These are phyloP conservation scores for Paraplagusia blochii DNA, from an alignment of 2,113 vertebrate species.

Conservation along the genomic window DNA sequence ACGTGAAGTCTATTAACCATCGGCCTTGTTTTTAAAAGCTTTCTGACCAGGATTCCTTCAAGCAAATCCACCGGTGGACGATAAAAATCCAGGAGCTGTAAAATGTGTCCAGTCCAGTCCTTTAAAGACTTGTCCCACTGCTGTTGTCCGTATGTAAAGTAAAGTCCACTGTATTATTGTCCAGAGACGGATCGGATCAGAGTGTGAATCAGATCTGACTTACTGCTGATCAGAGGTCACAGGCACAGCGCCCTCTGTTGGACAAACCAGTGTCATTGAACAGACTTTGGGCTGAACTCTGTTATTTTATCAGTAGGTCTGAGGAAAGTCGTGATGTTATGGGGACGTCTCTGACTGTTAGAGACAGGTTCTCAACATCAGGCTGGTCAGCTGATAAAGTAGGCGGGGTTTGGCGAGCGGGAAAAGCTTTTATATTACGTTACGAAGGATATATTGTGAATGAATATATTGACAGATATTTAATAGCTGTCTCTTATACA, in stretches of 20 bases:
- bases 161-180: slow-evolving; percentile 28
- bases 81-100: slow-evolving; percentile 27
- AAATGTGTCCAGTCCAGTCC: slow-evolving; percentile 15
- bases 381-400: slow-evolving; percentile 12
- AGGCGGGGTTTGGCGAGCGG: too few species aligned
- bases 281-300: slow-evolving; percentile 23
- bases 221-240: background rate
- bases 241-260: too few species aligned
- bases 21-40: slow-evolving; percentile 38
- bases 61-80: slow-evolving; percentile 10
- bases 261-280: slow-evolving; percentile 5
- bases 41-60: slow-evolving; percentile 28
- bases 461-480: too few species aligned
- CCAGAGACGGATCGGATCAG: slow-evolving; percentile 30
- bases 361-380: slow-evolving; percentile 10
- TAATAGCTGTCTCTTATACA: too few species aligned
- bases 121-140: slow-evolving; percentile 17
- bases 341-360: slow-evolving; percentile 31
- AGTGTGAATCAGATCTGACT: slow-evolving; percentile 24
- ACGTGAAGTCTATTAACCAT: slow-evolving; percentile 26
- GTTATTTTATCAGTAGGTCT: slow-evolving; percentile 14
- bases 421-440: too few species aligned
- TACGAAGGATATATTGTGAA: too few species aligned
- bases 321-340: slow-evolving; percentile 32
- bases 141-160: slow-evolving; percentile 48